Base-by-base conservation (phyloP, 2,113 vertebrate genomes). In the Cyphotilapia sp. region DNA sequence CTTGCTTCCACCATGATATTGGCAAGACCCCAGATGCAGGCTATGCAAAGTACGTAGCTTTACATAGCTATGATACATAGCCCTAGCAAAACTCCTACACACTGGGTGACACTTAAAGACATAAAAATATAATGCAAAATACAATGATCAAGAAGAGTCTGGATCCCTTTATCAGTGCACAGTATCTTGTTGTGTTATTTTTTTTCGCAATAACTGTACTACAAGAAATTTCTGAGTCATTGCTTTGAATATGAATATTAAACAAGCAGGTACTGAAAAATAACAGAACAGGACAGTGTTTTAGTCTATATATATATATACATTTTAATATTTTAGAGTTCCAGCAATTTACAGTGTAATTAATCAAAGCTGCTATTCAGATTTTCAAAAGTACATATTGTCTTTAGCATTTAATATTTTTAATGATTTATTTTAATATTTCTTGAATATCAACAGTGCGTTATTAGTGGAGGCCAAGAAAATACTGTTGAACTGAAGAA, bases 251-350 rank as follows among this genome's bases (percentile, higher is more conserved):
- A 63, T 63, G 16, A 63, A 33, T 33, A 33, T 3, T 63, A 63
- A 33, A 61, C 16, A 33, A 63, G 59, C 29, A 63, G 59, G 59
- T 61, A 61, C 59, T 33, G 59, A 61, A 61, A 61, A 61, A 61
- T 61, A 59, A 59, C 56, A 16, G 54, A 57, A 57, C 12, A 27
- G 54, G 24, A 29, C 24, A 57, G 54, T 29, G 24, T 27, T 57
- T 0, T 9, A 29, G 24, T n/a, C 8, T 13, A 6, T 42, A 45
- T 7, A n/a, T 51, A n/a, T 1, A 53, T n/a, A 49, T 1, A 54
- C 2, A 57, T 27, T 5, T 29, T 29, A 57, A 29, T 29, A 57
- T 57, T 57, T 56, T 57, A 16, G 54, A 59, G 56, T 59, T 56
- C 54, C 54, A 56, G 54, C 54, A 27, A 24, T 56, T 27, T 56